Evolutionary conservation across 2,113 vertebrate species (phyloP).

Genomic region (Corydoras maculifer): DNA sequence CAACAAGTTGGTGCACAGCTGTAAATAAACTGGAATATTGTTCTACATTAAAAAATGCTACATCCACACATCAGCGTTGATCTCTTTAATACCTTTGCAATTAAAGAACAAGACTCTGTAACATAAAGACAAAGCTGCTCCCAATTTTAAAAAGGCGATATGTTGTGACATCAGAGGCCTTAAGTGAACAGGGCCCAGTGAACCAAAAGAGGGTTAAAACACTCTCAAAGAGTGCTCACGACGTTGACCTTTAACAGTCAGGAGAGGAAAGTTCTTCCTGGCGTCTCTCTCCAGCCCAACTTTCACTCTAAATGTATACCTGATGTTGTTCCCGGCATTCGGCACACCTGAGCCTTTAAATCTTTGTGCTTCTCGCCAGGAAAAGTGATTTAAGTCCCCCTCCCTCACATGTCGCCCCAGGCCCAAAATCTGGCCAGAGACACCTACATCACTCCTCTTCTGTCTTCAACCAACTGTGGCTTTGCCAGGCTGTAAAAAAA

Average conservation of each 20-base stretch:
- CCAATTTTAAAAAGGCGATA: no score
- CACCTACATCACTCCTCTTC: constrained; percentile 32
- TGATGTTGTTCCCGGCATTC: constrained; percentile 40
- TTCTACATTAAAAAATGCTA: no score
- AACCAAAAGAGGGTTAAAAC: neutral
- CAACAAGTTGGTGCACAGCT: no score
- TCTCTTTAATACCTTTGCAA: no score
- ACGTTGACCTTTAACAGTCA: neutral
- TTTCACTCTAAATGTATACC: neutral
- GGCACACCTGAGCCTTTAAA: constrained; percentile 66
- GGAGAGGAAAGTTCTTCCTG: neutral
- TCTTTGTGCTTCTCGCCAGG: constrained; percentile 53
- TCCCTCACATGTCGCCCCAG: constrained; percentile 11
- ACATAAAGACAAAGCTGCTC: no score
- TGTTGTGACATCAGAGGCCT: no score
- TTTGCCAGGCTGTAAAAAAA: constrained; percentile 62
- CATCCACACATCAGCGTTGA: no score
- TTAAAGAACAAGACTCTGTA: no score
- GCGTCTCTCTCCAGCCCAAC: neutral
- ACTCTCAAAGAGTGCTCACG: neutral
- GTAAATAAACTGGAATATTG: no score
- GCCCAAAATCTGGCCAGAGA: constrained; percentile 10
- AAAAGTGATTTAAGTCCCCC: constrained; percentile 57
- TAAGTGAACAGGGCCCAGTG: no score
- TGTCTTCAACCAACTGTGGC: constrained; percentile 52